phyloP scores from a whole-genome alignment of 2,113 vertebrate species.

The cattle (Bos taurus) region ARS-UCD2.0 NC_037328.1:139096501-139097000 shows the following conservation, averaged over 20 bases:
- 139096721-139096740: not conserved
- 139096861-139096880: not conserved
- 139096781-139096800: not conserved
- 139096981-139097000: not conserved
- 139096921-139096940: not conserved
- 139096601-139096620: not conserved
- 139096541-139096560: not conserved
- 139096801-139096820: not conserved
- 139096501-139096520: slow-evolving; percentile 57
- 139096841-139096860: not conserved
- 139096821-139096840: not conserved
- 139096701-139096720: not conserved
- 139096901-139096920: slow-evolving; percentile 11
- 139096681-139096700: not conserved
- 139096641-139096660: not conserved
- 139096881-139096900: not conserved
- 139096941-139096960: not conserved
- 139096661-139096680: not conserved
- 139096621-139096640: not conserved
- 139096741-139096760: not conserved
- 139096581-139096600: not conserved
- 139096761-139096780: not conserved
- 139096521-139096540: slow-evolving; percentile 49
- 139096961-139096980: not conserved
- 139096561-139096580: not conserved